phyloP scores from a whole-genome alignment of 2,888 invertebrate species.

The Erannis defoliaria region DNA sequence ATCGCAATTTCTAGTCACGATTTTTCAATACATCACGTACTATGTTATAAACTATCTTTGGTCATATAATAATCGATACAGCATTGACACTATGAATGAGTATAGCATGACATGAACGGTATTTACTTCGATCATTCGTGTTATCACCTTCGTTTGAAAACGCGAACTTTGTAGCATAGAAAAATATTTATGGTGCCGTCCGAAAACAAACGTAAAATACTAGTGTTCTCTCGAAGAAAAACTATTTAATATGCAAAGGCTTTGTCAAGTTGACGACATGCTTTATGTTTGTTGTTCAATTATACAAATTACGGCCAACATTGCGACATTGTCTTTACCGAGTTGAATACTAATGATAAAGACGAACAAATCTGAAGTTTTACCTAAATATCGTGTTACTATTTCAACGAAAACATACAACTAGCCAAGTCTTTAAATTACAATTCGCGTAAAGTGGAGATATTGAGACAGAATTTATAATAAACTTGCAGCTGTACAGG shows the following conservation, averaged over 20 bases:
- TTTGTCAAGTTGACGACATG: slow-evolving; percentile 37
- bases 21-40: slow-evolving; percentile 64
- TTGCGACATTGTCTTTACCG: slow-evolving; percentile 30
- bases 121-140: background rate
- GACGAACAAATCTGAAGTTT: slow-evolving; percentile 22
- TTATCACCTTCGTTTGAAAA: background rate
- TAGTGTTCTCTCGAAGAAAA: slow-evolving; percentile 9
- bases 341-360: slow-evolving; percentile 41
- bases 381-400: slow-evolving; percentile 3
- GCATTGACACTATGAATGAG: slow-evolving; percentile 20
- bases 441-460: background rate
- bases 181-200: slow-evolving; percentile 3
- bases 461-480: slow-evolving; percentile 6
- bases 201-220: too few species aligned
- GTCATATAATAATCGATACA: slow-evolving; percentile 22
- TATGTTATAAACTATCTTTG: slow-evolving; percentile 50
- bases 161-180: background rate
- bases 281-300: slow-evolving; percentile 48
- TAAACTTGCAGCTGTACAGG: slow-evolving; percentile 2
- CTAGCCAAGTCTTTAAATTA: background rate
- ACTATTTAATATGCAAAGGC: slow-evolving; percentile 33
- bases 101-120: background rate
- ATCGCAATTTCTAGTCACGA: slow-evolving; percentile 69
- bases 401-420: slow-evolving; percentile 1
- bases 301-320: slow-evolving; percentile 42